phyloP scores from a whole-genome alignment of 2,797 vertebrate genomes.

The Poeciliopsis paucimaculata region DNA sequence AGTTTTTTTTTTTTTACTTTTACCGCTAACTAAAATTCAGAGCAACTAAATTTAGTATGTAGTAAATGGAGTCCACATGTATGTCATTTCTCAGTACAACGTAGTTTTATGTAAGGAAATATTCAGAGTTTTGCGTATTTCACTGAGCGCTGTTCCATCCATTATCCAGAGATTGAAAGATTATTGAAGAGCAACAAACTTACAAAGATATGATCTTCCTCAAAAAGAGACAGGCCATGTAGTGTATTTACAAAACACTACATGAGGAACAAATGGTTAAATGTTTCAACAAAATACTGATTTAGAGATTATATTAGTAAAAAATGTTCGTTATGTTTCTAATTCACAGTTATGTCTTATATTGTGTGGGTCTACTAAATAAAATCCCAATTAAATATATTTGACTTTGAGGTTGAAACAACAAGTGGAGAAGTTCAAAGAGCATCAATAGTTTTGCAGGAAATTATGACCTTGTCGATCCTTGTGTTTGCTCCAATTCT shows the following conservation, averaged over 20 bases:
- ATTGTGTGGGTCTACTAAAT: not conserved
- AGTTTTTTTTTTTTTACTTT: not conserved
- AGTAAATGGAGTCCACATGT: not conserved
- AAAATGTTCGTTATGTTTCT: not conserved
- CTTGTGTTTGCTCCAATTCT: constrained; percentile 20
- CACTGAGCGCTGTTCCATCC: not conserved
- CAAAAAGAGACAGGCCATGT: not conserved
- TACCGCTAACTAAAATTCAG: not conserved
- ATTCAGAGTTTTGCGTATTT: not conserved
- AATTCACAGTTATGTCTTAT: not conserved
- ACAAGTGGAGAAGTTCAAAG: not conserved
- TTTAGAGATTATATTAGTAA: not conserved
- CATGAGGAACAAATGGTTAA: not conserved
- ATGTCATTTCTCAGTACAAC: not conserved
- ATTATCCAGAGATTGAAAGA: not conserved
- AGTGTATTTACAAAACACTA: not conserved
- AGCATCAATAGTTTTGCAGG: not conserved
- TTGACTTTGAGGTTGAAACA: not conserved
- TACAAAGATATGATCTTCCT: too few relatives aligned
- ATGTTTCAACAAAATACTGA: not conserved
- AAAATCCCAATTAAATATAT: constrained; percentile 1
- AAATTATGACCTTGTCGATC: constrained; percentile 8
- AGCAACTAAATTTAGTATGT: not conserved
- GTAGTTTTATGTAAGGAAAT: not conserved
- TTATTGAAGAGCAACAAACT: not conserved